Conservation (phyloP, 2,797 vertebrate species). For the Huso huso region DNA sequence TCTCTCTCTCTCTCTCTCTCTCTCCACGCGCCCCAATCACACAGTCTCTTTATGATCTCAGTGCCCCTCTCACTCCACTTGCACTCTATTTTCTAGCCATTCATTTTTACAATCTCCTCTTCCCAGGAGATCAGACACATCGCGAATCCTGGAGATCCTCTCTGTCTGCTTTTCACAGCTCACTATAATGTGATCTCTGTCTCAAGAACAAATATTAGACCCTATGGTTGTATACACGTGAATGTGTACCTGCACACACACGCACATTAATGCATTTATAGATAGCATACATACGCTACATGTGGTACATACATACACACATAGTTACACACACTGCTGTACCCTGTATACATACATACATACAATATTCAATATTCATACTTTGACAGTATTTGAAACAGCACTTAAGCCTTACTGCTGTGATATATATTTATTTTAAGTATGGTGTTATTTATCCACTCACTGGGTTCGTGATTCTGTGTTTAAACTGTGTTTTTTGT, state of each 20-base stretch:
- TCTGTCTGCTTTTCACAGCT: constrained; percentile 42
- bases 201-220: constrained; percentile 30
- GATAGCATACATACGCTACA: too few relatives aligned
- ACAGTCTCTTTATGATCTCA: constrained; percentile 57
- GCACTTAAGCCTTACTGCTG: too few relatives aligned
- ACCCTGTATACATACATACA: background rate
- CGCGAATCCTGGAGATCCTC: constrained; percentile 61
- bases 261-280: too few relatives aligned
- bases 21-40: constrained; percentile 46
- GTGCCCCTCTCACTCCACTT: constrained; percentile 55
- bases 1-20: constrained; percentile 18
- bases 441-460: too few relatives aligned
- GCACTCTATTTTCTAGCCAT: constrained; percentile 65
- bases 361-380: background rate
- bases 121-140: constrained; percentile 58
- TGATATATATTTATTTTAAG: too few relatives aligned
- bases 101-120: constrained; percentile 61
- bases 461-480: too few relatives aligned
- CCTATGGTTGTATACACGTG: too few relatives aligned
- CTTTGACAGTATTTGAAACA: too few relatives aligned
- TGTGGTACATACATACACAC: background rate
- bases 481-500: too few relatives aligned
- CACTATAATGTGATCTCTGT: constrained; percentile 30
- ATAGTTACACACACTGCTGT: background rate
- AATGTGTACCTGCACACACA: too few relatives aligned